A percentile compares a stretch with the other conserved stretches of the same genome.
phyloP scores from a whole-genome alignment of 2,797 vertebrate genomes.

The Lithobates sylvaticus region DNA sequence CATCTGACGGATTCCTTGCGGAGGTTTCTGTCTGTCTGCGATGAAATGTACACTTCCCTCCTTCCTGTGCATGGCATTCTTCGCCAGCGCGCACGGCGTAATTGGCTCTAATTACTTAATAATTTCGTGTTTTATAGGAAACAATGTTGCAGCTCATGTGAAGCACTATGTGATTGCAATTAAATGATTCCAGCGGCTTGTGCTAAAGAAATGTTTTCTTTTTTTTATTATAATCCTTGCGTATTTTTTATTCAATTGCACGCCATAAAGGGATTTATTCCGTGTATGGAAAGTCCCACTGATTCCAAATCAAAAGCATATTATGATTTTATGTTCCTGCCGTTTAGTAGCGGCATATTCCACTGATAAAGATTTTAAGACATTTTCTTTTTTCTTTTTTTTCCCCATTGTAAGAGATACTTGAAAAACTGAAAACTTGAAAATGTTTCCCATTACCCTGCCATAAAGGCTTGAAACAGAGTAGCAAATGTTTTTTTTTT shows the following conservation, averaged over 20 bases:
- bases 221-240: neutral
- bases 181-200: neutral
- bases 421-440: too few relatives aligned
- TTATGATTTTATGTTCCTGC: neutral
- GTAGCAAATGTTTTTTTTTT: too few relatives aligned
- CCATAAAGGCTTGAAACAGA: too few relatives aligned
- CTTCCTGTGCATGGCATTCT: neutral
- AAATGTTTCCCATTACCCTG: too few relatives aligned
- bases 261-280: neutral
- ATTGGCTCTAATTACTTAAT: slow-evolving; percentile 26
- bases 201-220: neutral
- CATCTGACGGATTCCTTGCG: slow-evolving; percentile 17
- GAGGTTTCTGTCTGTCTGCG: neutral
- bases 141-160: slow-evolving; percentile 4
- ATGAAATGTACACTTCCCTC: neutral
- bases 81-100: neutral
- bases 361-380: neutral
- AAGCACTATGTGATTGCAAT: neutral
- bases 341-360: neutral
- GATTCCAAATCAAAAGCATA: neutral
- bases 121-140: neutral
- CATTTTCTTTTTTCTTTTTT: too few relatives aligned
- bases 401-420: too few relatives aligned
- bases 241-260: neutral
- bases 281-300: neutral